Conservation (phyloP, 2,888 invertebrate genomes). For the Tricholauxania praeusta region DNA sequence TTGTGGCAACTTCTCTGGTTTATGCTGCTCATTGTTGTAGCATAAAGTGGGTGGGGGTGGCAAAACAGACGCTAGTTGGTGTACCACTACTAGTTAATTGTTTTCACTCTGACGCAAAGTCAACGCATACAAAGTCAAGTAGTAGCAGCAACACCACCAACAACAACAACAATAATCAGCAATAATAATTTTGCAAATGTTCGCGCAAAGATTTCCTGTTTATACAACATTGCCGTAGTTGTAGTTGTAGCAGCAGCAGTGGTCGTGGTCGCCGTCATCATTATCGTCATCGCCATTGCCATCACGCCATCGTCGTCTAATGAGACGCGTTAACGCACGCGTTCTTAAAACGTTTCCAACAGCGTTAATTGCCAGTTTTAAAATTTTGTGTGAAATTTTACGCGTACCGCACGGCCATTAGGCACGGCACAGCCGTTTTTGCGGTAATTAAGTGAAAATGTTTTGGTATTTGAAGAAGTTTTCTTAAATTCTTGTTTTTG, state of each 20-base stretch:
- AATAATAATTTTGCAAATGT: constrained; percentile 15
- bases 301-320: constrained; percentile 16
- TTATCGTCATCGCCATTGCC: background rate
- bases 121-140: background rate
- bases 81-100: background rate
- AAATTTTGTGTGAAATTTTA: background rate
- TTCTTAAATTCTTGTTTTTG: too few species aligned
- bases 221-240: background rate
- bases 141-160: constrained; percentile 10
- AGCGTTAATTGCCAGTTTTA: constrained; percentile 20
- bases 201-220: constrained; percentile 27
- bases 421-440: constrained; percentile 17
- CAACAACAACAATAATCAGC: constrained; percentile 1
- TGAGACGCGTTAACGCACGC: constrained; percentile 24
- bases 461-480: too few species aligned
- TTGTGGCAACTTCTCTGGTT: background rate
- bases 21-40: background rate
- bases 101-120: background rate
- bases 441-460: constrained; percentile 4
- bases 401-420: constrained; percentile 4
- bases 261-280: background rate
- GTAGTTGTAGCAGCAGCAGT: background rate
- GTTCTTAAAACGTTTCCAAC: background rate
- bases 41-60: too few species aligned
- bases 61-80: too few species aligned